A percentile compares a stretch with the other conserved stretches of the same genome.
phyloP scores from a whole-genome alignment of 2,888 invertebrate species.

The Melieria picta region DNA sequence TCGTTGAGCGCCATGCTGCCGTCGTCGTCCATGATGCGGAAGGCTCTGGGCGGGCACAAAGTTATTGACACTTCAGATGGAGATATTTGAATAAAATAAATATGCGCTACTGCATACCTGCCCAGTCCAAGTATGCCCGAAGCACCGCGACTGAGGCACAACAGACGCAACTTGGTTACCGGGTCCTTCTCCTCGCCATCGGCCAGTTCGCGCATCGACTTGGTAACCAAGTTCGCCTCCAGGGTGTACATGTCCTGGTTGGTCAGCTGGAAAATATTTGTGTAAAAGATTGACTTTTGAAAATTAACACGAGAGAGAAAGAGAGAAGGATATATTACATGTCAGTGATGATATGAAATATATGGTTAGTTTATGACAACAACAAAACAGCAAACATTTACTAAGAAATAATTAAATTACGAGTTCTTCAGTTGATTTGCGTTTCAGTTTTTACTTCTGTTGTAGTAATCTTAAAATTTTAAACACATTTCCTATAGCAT shows the following conservation, averaged over 20 bases:
- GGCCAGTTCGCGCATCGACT: constrained; percentile 75
- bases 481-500: too few relatives aligned
- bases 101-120: constrained; percentile 69
- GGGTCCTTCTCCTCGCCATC: constrained; percentile 75
- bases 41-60: constrained; percentile 68
- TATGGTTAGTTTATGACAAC: too few relatives aligned
- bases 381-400: too few relatives aligned
- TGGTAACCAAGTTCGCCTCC: constrained; percentile 84
- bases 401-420: too few relatives aligned
- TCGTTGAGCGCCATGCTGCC: constrained; percentile 83
- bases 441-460: too few relatives aligned
- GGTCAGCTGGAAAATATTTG: constrained; percentile 38
- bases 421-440: too few relatives aligned
- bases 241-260: constrained; percentile 65
- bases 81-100: neutral
- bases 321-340: neutral
- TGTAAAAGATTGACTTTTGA: constrained; percentile 3
- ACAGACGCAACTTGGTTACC: constrained; percentile 82
- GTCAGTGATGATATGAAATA: too few relatives aligned
- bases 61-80: constrained; percentile 5
- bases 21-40: constrained; percentile 94
- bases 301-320: neutral
- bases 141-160: constrained; percentile 88
- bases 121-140: constrained; percentile 89
- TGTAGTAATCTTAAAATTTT: too few relatives aligned